Conservation (phyloP, 2,888 invertebrate species). For the Drosophila infuscata region DNA sequence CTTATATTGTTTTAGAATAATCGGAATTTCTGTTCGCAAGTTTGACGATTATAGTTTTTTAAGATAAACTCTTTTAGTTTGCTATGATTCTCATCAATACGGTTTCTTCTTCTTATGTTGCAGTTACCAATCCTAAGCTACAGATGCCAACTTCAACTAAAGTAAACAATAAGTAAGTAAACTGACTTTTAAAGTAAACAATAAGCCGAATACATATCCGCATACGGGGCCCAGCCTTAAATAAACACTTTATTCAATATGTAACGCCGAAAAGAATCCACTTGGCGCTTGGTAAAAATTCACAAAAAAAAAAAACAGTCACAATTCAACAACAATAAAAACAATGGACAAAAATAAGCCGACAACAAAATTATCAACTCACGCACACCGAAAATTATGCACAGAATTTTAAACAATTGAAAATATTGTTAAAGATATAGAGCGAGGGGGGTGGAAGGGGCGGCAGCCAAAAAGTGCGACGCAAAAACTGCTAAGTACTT, state of each 20-base stretch:
- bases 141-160: slow-evolving; percentile 48
- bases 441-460: neutral
- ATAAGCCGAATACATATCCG: slow-evolving; percentile 7
- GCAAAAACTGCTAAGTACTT: slow-evolving; percentile 70
- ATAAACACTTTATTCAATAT: slow-evolving; percentile 75
- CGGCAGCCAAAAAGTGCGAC: slow-evolving; percentile 39
- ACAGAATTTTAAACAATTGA: slow-evolving; percentile 75
- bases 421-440: slow-evolving; percentile 37
- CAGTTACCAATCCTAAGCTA: slow-evolving; percentile 34
- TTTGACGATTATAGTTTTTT: too few species aligned
- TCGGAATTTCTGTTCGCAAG: neutral
- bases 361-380: slow-evolving; percentile 51
- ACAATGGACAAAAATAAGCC: slow-evolving; percentile 16
- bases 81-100: neutral
- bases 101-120: slow-evolving; percentile 18
- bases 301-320: slow-evolving; percentile 23
- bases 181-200: slow-evolving; percentile 24
- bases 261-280: slow-evolving; percentile 64
- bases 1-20: neutral
- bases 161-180: slow-evolving; percentile 60
- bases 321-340: slow-evolving; percentile 23
- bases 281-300: slow-evolving; percentile 59
- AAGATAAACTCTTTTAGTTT: neutral
- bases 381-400: slow-evolving; percentile 52
- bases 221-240: slow-evolving; percentile 42